Evolutionary conservation across 2,888 invertebrate species (phyloP).

Genomic region (Campoplex nolae): DNA sequence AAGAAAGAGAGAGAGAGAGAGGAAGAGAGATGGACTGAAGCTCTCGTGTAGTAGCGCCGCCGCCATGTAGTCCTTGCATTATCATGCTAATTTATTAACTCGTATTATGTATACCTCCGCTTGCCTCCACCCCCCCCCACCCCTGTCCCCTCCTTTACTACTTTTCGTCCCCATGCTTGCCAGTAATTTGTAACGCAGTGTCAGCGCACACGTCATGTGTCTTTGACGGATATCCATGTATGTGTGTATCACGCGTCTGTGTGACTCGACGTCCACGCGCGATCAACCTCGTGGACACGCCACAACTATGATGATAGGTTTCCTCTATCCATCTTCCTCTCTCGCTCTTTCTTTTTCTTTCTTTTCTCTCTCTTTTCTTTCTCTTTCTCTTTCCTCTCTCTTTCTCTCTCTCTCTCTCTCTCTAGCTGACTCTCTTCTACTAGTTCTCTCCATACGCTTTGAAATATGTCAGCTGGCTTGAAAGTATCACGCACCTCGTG

Average conservation of each 20-base stretch:
- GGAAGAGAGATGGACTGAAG: neutral
- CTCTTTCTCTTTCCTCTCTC: neutral
- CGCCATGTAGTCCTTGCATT: constrained; percentile 62
- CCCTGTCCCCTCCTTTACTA: neutral
- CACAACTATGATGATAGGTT: constrained; percentile 45
- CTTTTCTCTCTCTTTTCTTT: constrained; percentile 2
- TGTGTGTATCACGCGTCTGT: neutral
- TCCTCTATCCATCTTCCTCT: constrained; percentile 20
- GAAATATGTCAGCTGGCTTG: constrained; percentile 70
- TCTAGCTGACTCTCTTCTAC: neutral
- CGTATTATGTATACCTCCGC: constrained; percentile 63
- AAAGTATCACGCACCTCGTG: constrained; percentile 65
- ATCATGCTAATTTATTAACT: constrained; percentile 73
- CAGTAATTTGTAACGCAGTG: constrained; percentile 70
- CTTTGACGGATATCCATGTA: constrained; percentile 22
- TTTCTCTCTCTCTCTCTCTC: neutral
- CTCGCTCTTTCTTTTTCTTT: constrained; percentile 9
- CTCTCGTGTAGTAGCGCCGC: constrained; percentile 51
- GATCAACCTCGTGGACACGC: constrained; percentile 50
- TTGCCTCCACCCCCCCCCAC: constrained; percentile 8
- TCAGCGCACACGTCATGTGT: constrained; percentile 69
- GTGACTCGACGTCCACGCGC: constrained; percentile 31
- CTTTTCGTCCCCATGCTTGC: constrained; percentile 3
- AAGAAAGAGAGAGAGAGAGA: constrained; percentile 12
- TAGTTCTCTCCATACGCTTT: constrained; percentile 42